These are phyloP conservation scores for Onthophagus sagittarius DNA, from an alignment of 2,888 invertebrate genomes.

Conservation along the genomic window DNA sequence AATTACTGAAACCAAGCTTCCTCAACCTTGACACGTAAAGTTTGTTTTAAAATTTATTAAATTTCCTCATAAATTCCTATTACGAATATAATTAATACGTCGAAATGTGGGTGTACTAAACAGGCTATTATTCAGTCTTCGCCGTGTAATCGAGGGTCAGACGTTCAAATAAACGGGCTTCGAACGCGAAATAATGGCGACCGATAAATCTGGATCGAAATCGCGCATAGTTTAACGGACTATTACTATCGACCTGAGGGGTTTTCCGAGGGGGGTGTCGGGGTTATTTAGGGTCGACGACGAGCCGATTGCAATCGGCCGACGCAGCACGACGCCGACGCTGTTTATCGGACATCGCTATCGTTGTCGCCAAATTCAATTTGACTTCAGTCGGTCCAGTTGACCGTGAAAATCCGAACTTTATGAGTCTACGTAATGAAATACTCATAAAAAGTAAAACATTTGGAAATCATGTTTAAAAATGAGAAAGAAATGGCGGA, in stretches of 20 bases:
- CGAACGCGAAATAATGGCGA: background rate
- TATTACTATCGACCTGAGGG: background rate
- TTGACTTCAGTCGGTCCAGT: background rate
- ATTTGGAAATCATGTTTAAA: too few species aligned
- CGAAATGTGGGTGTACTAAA: background rate
- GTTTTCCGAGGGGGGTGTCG: background rate
- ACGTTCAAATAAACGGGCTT: background rate
- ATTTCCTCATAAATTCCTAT: background rate
- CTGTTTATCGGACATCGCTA: constrained; percentile 7
- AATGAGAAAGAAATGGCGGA: background rate
- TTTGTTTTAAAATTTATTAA: background rate
- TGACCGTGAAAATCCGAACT: background rate
- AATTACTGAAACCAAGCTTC: background rate
- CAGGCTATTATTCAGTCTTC: background rate
- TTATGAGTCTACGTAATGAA: background rate
- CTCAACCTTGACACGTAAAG: background rate
- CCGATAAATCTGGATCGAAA: background rate
- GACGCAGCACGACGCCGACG: background rate
- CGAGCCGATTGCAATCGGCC: constrained; percentile 5
- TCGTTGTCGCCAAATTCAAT: constrained; percentile 12
- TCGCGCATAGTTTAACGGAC: background rate
- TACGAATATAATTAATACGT: background rate
- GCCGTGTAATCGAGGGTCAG: background rate
- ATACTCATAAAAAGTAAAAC: background rate
- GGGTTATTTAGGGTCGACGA: constrained; percentile 1